Conservation (phyloP, 2,113 vertebrate species). For the Chamaea fasciata region DNA sequence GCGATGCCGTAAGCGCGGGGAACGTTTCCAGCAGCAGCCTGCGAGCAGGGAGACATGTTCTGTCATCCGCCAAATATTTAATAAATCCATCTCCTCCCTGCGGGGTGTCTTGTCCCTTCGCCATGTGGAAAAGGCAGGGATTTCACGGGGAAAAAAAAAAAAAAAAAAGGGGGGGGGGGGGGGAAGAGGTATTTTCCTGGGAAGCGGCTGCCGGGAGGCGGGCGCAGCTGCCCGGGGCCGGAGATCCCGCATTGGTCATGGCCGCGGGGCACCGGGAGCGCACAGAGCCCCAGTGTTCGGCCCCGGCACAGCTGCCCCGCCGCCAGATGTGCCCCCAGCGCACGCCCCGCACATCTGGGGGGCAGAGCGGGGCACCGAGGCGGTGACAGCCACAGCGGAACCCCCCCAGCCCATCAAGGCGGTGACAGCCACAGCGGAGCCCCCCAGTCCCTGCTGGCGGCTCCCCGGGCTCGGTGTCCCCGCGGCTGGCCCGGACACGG, state of each 20-base stretch:
- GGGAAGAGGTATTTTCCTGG: neutral
- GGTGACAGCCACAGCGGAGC: neutral
- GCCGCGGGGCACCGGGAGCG: neutral
- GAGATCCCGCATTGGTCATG: slow-evolving; percentile 21
- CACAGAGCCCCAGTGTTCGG: slow-evolving; percentile 11
- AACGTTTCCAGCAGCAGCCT: neutral
- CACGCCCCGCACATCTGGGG: neutral
- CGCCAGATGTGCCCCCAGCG: neutral
- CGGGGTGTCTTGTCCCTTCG: neutral
- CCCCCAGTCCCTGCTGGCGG: rapidly evolving
- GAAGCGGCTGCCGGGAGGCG: neutral
- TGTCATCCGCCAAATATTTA: slow-evolving; percentile 40
- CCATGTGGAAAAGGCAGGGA: neutral
- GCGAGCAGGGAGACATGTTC: slow-evolving; percentile 27
- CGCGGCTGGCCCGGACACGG: rapidly evolving
- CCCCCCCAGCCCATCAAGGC: rapidly evolving
- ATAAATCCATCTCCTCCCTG: slow-evolving; percentile 1
- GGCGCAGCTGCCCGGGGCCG: slow-evolving; percentile 1
- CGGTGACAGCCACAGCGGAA: rapidly evolving
- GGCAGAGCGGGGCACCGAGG: rapidly evolving
- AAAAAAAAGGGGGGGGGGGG: too few species aligned
- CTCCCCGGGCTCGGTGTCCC: rapidly evolving
- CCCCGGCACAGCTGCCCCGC: neutral
- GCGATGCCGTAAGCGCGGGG: neutral
- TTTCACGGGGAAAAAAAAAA: neutral